These are phyloP conservation scores for Brienomyrus longianalis DNA, from an alignment of 2,113 vertebrate species.

Conservation along the genomic window DNA sequence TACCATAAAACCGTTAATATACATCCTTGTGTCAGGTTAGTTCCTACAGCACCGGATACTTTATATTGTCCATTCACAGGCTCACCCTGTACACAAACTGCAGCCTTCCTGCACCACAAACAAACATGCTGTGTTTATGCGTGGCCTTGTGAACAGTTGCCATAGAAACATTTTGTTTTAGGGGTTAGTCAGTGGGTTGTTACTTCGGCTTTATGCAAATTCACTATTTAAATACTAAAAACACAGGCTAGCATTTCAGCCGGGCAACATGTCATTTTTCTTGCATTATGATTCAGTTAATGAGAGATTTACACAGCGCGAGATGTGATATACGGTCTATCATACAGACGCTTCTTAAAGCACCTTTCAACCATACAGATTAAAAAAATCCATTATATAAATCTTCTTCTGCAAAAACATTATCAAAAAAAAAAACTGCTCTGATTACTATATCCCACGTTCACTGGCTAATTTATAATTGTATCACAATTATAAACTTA, in stretches of 20 bases:
- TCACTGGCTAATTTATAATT: background rate
- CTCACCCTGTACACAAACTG: background rate
- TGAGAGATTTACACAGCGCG: background rate
- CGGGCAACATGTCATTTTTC: background rate
- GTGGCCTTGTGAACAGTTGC: constrained; percentile 6
- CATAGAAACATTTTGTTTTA: constrained; percentile 15
- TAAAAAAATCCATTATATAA: background rate
- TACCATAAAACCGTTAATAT: background rate
- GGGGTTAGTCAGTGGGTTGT: background rate
- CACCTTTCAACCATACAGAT: background rate
- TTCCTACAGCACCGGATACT: background rate
- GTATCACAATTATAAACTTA: background rate
- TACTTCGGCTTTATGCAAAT: constrained; percentile 1
- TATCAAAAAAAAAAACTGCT: background rate
- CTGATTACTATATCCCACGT: background rate
- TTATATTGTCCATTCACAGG: background rate
- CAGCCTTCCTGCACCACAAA: background rate
- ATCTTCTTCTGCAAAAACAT: background rate
- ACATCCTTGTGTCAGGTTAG: background rate
- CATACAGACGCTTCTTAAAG: background rate
- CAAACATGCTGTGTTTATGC: background rate
- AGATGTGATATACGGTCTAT: background rate
- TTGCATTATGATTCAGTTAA: background rate
- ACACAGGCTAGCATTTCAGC: background rate
- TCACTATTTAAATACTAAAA: background rate